A percentile compares a stretch with the other conserved stretches of the same genome.
Evolutionary conservation across 2,888 invertebrate species (phyloP).

Genomic region (Caenorhabditis doughertyi): DNA sequence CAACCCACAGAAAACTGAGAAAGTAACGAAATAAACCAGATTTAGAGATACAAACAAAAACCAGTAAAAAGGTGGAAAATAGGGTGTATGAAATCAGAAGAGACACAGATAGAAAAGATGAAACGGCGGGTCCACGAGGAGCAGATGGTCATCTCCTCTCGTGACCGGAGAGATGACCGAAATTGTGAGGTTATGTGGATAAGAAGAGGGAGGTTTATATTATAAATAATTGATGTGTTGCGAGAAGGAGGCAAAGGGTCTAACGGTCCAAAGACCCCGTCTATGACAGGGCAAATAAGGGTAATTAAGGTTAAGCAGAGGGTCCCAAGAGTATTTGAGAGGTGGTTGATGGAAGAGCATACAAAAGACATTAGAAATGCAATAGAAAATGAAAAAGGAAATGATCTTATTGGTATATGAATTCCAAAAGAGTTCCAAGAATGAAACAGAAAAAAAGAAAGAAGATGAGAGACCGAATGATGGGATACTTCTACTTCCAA

Average conservation of each 20-base stretch:
- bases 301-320: constrained; percentile 20
- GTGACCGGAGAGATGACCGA: constrained; percentile 40
- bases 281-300: constrained; percentile 30
- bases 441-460: neutral
- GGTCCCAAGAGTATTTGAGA: constrained; percentile 4
- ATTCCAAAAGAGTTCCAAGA: neutral
- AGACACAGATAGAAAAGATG: constrained; percentile 32
- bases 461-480: neutral
- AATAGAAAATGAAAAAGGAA: constrained; percentile 8
- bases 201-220: constrained; percentile 32
- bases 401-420: neutral
- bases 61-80: constrained; percentile 18
- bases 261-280: constrained; percentile 8
- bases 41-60: constrained; percentile 36
- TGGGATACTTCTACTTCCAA: neutral
- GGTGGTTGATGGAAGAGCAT: neutral
- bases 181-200: constrained; percentile 27
- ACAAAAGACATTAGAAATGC: constrained; percentile 13
- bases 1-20: constrained; percentile 16
- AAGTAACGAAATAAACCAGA: constrained; percentile 21
- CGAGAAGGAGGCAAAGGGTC: neutral
- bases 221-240: constrained; percentile 34
- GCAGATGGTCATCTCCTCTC: constrained; percentile 36
- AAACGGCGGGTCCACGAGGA: constrained; percentile 30
- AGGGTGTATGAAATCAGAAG: constrained; percentile 24